Base-by-base conservation (phyloP, 2,888 invertebrate species). In the Drosophila mercatorum region DNA sequence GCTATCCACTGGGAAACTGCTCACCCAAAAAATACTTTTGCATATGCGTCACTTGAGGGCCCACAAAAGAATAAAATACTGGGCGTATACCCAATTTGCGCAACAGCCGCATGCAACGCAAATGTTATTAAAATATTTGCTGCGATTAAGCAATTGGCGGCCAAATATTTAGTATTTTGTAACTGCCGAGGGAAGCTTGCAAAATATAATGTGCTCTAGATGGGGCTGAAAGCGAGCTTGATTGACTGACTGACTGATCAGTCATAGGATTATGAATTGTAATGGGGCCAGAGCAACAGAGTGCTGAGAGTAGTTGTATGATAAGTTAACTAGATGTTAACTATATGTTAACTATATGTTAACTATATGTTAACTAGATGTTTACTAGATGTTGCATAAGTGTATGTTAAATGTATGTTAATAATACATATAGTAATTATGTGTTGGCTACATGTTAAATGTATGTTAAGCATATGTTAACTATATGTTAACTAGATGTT, bases 71-170 rank as follows among this genome's bases (percentile, higher is more conserved):
- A 22, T 22, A 22, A 22, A 22, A 64, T 81, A 75, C 83, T 87
- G 88, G 81, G 87, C 84, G 87, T 86, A 73, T 72, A 86, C 72
- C 72, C 72, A 65, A 77, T 81, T 77, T 81, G 72, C 81, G 78
- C 64, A 43, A 10, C 11, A n/a, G 36, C 17, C 28, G 26, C 44
- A 22, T 26, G 26, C 47, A 44, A 52, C 52, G 55, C 43, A 52
- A 77, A 55, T 72, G 40, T 46, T 80, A 65, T 65, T 66, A 53
- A 64, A 72, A 69, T 58, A 77, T 77, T 67, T 76, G 36, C 65
- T 17, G 36, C 46, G 60, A 61, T 77, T 72, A 71, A 66, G 52
- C 31, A 71, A 71, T 63, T 60, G 43, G 38, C 47, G 10, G 2
- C 31, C 28, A 55, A 36, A 59, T 75, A 63, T 74, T 62, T 62